Base-by-base conservation (phyloP, 92 coral and sea anemone species). In the Actinostola sp. region DNA sequence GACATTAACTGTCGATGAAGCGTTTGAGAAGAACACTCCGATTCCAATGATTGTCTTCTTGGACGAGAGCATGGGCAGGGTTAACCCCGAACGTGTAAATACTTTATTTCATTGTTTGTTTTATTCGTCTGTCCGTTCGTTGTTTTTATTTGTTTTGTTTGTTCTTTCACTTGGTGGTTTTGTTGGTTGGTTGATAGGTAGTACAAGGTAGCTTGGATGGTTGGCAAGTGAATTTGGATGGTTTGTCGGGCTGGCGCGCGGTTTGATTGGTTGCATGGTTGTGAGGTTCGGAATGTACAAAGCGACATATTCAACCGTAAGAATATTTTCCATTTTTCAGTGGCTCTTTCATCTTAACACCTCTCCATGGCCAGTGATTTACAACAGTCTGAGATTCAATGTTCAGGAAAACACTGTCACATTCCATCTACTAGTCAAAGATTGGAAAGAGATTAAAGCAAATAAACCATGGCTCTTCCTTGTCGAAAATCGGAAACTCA, bases 341-440 rank as follows among this genome's bases (percentile, higher is more conserved):
- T 14, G 21, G 49, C 46, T 28, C n/a, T n/a, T n/a, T n/a, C n/a
- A n/a, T n/a, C n/a, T n/a, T n/a, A n/a, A n/a, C n/a, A n/a, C n/a
- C n/a, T n/a, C n/a, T n/a, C n/a, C 76, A 31, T 20, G 48, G 17
- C 67, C 76, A 31, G 50, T 61, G 8, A 49, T 82, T 48, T 82
- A 82, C 61, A 73, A 82, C 72, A 82, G 81, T 67, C 32, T 82
- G 2, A 67, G 87, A 36, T 82, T 72, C 46, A 79, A 82, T 25
- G 77, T 65, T 39, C 8, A n/a, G 11, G 44, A 65, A 33, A 29
- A 25, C 17, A 29, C 44, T 0, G 82, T 74, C 15, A 82, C 82
- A 36, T 82, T 82, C 31, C 87, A 82, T 55, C 61, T 74, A 27
- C 71, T 78, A 11, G 72, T 67, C 46, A 59, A 51, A 51, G 87